Conservation (phyloP, 1,140 invertebrate species). For the Cydia splendana region DNA sequence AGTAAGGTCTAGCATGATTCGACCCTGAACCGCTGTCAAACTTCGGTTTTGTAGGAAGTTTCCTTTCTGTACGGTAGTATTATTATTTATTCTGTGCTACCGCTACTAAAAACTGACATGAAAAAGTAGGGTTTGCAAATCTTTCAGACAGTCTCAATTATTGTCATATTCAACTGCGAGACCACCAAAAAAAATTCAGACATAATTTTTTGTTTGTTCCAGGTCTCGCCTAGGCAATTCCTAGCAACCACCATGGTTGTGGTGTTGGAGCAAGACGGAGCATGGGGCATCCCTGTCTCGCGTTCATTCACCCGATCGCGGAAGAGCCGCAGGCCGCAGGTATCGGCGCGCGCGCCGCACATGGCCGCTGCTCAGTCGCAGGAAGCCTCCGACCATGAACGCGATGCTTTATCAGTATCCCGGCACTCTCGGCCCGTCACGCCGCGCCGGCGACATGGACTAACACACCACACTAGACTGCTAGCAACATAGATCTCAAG, state of each 20-base stretch:
- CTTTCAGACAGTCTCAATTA: neutral
- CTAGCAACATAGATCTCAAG: conserved; percentile 77
- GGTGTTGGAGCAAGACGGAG: conserved; percentile 38
- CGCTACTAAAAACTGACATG: neutral
- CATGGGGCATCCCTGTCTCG: conserved; percentile 55
- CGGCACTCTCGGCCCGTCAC: conserved; percentile 69
- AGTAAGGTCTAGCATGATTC: too few species aligned
- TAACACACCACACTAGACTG: conserved; percentile 64
- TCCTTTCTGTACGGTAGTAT: too few species aligned
- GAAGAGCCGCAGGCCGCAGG: conserved; percentile 66
- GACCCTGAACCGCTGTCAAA: too few species aligned
- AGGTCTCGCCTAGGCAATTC: neutral
- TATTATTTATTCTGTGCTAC: too few species aligned
- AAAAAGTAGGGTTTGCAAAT: neutral
- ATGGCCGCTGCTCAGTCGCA: conserved; percentile 57
- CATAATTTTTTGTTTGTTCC: neutral
- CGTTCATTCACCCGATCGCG: conserved; percentile 77
- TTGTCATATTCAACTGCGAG: neutral
- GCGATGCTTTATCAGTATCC: conserved; percentile 74
- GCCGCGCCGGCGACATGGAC: conserved; percentile 50
- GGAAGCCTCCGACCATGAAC: conserved; percentile 74
- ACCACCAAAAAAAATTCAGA: neutral
- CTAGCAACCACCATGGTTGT: conserved; percentile 47
- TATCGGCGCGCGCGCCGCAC: conserved; percentile 53
- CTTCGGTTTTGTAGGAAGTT: too few species aligned